Evolutionary conservation across 1,140 invertebrate species (phyloP).

Genomic region (Panulirus ornatus): DNA sequence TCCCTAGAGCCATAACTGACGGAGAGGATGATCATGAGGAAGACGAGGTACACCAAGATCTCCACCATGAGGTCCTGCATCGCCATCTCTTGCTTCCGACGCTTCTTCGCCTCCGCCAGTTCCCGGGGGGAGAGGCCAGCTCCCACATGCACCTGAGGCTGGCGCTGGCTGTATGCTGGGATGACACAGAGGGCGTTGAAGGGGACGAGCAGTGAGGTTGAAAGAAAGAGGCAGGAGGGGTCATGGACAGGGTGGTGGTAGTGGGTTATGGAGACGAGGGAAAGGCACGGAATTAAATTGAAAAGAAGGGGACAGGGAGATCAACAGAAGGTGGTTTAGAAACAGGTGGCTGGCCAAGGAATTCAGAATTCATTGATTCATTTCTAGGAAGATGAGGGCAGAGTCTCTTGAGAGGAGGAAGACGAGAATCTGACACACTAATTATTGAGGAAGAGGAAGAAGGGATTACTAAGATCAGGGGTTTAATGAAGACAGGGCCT

Average conservation of each 20-base stretch:
- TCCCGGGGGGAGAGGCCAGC: slow-evolving; percentile 79
- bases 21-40: slow-evolving; percentile 80
- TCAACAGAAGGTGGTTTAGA: not conserved
- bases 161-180: not conserved
- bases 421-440: not conserved
- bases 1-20: slow-evolving; percentile 79
- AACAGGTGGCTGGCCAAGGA: not conserved
- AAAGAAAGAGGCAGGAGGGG: not conserved
- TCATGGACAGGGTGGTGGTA: not conserved
- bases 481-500: not conserved
- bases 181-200: not conserved
- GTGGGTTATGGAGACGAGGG: not conserved
- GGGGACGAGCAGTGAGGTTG: not conserved
- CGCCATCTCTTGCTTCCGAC: slow-evolving; percentile 78
- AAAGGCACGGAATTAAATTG: not conserved
- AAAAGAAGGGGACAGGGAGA: not conserved
- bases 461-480: not conserved
- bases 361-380: too few species aligned
- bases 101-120: slow-evolving; percentile 77
- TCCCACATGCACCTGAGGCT: slow-evolving; percentile 37
- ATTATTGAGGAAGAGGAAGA: not conserved
- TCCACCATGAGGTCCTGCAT: slow-evolving; percentile 79
- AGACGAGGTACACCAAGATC: slow-evolving; percentile 79
- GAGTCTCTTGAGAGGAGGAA: not conserved
- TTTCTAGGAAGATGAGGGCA: not conserved